phyloP scores from a whole-genome alignment of 1,140 invertebrate genomes.

The Zophobas atratus region DNA sequence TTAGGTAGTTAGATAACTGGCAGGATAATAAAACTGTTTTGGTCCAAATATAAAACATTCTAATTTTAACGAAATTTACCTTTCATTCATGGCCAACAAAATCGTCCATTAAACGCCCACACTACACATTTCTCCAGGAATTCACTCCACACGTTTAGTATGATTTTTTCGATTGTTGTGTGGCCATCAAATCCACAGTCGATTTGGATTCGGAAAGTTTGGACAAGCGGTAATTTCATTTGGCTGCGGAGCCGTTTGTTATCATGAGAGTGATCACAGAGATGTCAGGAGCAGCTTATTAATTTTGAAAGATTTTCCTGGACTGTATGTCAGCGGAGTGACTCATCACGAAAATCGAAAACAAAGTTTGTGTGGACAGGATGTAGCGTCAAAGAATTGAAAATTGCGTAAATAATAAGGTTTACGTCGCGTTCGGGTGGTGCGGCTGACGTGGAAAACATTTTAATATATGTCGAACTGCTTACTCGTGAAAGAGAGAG shows the following conservation, averaged over 20 bases:
- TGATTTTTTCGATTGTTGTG: neutral
- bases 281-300: constrained; percentile 22
- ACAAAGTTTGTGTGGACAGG: constrained; percentile 25
- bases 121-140: constrained; percentile 36
- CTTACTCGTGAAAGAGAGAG: neutral
- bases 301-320: constrained; percentile 34
- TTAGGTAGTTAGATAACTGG: constrained; percentile 50
- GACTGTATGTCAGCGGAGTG: constrained; percentile 19
- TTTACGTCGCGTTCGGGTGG: neutral
- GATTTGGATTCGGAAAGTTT: neutral
- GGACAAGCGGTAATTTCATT: neutral
- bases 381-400: constrained; percentile 7
- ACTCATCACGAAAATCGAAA: constrained; percentile 35
- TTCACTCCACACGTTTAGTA: constrained; percentile 17
- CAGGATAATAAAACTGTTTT: constrained; percentile 49
- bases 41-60: constrained; percentile 45
- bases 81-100: constrained; percentile 52
- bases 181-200: neutral
- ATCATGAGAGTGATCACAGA: constrained; percentile 12
- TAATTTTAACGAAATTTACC: constrained; percentile 48
- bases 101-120: constrained; percentile 50
- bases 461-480: neutral
- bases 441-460: neutral
- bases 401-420: constrained; percentile 9
- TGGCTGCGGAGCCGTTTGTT: neutral